Conservation (phyloP, 2,797 vertebrate genomes). For the Sebastes paucispinis region DNA sequence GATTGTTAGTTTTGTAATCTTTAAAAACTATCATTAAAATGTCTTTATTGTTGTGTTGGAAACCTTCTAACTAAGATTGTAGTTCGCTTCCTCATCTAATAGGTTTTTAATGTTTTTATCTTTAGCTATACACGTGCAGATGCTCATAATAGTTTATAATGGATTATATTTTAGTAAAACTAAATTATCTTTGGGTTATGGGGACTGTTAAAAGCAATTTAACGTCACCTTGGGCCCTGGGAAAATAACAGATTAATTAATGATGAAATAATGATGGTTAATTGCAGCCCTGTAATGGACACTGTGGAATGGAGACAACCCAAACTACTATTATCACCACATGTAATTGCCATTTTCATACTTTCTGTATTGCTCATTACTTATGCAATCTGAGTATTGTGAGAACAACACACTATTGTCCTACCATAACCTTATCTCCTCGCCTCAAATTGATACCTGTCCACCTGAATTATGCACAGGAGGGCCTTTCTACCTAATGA, state of each 20-base stretch:
- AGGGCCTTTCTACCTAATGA: conserved; percentile 70
- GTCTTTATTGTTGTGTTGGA: background rate
- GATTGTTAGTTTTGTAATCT: background rate
- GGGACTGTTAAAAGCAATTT: background rate
- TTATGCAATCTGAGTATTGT: background rate
- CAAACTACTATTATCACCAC: conserved; percentile 30
- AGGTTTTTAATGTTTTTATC: background rate
- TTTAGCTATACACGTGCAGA: background rate
- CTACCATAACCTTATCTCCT: conserved; percentile 24
- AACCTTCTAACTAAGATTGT: background rate
- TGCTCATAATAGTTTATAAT: background rate
- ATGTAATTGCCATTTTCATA: conserved; percentile 11
- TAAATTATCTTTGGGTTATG: background rate
- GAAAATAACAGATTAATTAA: background rate
- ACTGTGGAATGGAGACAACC: background rate
- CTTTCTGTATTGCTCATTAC: background rate
- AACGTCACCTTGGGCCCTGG: background rate
- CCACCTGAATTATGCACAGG: conserved; percentile 77
- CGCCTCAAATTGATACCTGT: conserved; percentile 52
- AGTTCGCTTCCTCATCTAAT: background rate
- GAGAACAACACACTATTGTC: conserved; percentile 6
- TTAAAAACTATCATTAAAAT: background rate
- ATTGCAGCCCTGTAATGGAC: background rate
- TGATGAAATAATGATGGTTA: background rate
- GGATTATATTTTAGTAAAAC: background rate